These are phyloP conservation scores for Indicator indicator DNA, from an alignment of 2,113 vertebrate genomes.

Conservation along the genomic window DNA sequence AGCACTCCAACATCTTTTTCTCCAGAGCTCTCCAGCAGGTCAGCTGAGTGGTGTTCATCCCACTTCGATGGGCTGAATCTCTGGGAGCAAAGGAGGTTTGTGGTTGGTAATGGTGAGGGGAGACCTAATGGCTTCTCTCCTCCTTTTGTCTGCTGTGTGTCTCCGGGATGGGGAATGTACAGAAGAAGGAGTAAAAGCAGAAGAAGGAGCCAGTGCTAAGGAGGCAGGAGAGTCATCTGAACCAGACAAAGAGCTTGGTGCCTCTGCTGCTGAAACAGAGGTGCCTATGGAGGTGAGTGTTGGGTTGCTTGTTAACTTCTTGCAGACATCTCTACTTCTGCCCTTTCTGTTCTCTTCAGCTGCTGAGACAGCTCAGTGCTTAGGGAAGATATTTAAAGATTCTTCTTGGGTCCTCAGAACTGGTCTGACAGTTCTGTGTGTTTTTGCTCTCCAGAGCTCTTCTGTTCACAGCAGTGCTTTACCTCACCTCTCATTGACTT, in stretches of 20 bases:
- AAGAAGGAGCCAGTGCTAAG: slow-evolving; percentile 75
- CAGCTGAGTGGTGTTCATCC: background rate
- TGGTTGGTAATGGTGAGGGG: background rate
- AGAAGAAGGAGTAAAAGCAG: slow-evolving; percentile 85
- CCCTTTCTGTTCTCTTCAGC: fast-evolving
- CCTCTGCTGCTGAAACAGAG: slow-evolving; percentile 65
- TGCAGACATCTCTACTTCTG: background rate
- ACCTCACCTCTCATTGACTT: background rate
- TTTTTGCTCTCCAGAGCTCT: background rate
- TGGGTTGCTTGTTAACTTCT: background rate
- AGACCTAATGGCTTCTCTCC: background rate
- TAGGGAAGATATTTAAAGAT: background rate
- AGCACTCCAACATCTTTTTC: too few species aligned
- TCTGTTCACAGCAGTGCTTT: background rate
- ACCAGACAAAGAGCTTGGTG: slow-evolving; percentile 80
- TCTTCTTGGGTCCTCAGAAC: background rate
- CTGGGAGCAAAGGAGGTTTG: background rate
- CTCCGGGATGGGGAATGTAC: background rate
- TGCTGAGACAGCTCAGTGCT: background rate
- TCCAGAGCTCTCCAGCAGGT: too few species aligned
- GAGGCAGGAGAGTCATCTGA: slow-evolving; percentile 79
- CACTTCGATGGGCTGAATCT: background rate
- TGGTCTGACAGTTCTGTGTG: background rate
- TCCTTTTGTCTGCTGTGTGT: background rate
- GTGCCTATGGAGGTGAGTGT: slow-evolving; percentile 71